Percentiles rank a stretch among this genome's conserved stretches.
These are phyloP conservation scores for Lepisosteus osseus DNA, from an alignment of 2,113 vertebrate genomes.

Conservation along the genomic window DNA sequence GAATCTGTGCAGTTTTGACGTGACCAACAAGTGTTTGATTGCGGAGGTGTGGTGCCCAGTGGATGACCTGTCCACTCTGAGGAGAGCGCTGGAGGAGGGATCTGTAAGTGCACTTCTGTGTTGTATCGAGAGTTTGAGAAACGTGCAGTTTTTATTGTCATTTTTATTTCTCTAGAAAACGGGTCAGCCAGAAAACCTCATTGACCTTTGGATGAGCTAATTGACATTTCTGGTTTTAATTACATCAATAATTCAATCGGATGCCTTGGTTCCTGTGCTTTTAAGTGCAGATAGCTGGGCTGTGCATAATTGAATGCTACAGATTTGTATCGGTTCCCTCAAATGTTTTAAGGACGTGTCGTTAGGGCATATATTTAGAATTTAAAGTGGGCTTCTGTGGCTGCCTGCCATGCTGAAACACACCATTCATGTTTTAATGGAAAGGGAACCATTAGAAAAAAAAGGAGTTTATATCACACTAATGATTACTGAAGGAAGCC, in stretches of 20 bases:
- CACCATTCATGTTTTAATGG: too few species aligned
- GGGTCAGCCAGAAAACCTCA: background rate
- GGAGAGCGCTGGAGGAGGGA: conserved; percentile 81
- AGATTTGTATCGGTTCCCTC: background rate
- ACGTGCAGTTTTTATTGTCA: background rate
- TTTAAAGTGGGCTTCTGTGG: background rate
- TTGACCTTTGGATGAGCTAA: conserved; percentile 9
- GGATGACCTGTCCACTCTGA: conserved; percentile 73
- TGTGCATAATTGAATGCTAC: background rate
- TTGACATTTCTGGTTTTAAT: background rate
- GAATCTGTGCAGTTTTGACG: conserved; percentile 94
- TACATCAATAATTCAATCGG: background rate
- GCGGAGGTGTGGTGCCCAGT: conserved; percentile 96
- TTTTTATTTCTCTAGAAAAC: background rate
- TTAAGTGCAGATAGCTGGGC: background rate
- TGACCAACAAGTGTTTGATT: conserved; percentile 96
- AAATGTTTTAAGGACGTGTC: too few species aligned
- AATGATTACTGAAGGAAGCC: too few species aligned
- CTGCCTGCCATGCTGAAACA: too few species aligned
- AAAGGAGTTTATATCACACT: too few species aligned
- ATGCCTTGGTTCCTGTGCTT: background rate
- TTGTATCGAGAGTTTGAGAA: background rate
- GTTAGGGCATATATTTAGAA: background rate
- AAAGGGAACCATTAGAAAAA: too few species aligned
- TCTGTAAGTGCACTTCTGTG: conserved; percentile 73